phyloP scores from a whole-genome alignment of 2,888 invertebrate genomes.

The Chromoteleia sp. region DNA sequence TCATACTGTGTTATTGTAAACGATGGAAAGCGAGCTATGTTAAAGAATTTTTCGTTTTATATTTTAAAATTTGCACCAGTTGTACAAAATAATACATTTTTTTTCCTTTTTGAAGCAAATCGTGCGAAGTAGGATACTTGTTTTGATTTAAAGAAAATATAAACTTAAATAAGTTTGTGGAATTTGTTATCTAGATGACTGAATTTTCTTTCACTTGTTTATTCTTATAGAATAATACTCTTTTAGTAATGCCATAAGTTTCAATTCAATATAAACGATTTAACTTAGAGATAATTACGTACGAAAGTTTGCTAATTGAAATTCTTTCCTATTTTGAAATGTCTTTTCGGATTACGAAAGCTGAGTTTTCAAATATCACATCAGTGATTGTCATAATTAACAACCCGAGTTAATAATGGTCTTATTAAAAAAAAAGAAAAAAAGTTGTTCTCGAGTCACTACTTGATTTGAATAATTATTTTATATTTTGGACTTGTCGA shows the following conservation, averaged over 20 bases:
- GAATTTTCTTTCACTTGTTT: conserved; percentile 9
- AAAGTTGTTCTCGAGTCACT: background rate
- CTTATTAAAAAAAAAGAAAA: conserved; percentile 6
- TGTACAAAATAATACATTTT: no score
- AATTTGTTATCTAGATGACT: no score
- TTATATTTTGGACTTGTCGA: no score
- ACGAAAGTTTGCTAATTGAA: conserved; percentile 9
- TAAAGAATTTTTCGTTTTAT: no score
- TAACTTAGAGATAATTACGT: conserved; percentile 4
- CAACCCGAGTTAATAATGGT: conserved; percentile 15
- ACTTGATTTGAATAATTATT: background rate
- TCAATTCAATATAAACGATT: conserved; percentile 15
- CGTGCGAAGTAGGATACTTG: no score
- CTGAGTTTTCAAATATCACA: conserved; percentile 8
- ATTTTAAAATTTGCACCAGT: no score
- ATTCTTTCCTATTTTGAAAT: conserved; percentile 12
- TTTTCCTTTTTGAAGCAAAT: no score
- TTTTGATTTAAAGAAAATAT: no score
- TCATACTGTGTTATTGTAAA: no score
- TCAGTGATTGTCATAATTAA: conserved; percentile 18
- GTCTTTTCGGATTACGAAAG: conserved; percentile 3
- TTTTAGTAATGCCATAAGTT: background rate
- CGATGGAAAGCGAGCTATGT: no score
- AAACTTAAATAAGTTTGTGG: no score
- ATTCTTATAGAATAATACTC: no score